A percentile compares a stretch with the other conserved stretches of the same genome.
Conservation (phyloP, 37 sponge, comb jelly and placozoan species). For the Beroe ovata region DNA sequence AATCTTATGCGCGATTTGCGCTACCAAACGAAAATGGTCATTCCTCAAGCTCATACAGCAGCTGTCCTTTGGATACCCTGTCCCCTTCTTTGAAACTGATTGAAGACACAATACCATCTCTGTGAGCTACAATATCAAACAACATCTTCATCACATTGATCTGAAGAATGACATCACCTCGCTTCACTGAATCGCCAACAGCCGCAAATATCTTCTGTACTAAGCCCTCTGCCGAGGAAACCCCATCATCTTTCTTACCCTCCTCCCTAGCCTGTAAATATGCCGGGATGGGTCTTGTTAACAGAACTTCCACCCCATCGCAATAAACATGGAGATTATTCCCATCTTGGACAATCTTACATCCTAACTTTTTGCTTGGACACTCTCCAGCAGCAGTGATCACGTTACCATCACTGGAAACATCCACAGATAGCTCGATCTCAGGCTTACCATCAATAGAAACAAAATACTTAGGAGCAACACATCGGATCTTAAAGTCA, state of each 20-base stretch:
- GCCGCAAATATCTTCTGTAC: slow-evolving; percentile 42
- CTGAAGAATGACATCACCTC: slow-evolving; percentile 41
- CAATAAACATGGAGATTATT: slow-evolving; percentile 31
- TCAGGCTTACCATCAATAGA: slow-evolving; percentile 22
- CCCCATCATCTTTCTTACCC: slow-evolving; percentile 5
- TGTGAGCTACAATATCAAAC: slow-evolving; percentile 55
- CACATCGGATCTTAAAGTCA: slow-evolving; percentile 28
- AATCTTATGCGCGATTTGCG: too few species aligned
- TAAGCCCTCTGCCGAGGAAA: slow-evolving; percentile 23
- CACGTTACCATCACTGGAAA: neutral
- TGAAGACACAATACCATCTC: slow-evolving; percentile 39
- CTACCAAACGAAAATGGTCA: too few species aligned
- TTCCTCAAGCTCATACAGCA: slow-evolving; percentile 40
- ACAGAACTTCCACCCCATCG: neutral
- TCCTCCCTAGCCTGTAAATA: slow-evolving; percentile 17
- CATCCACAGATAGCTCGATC: neutral
- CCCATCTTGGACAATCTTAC: slow-evolving; percentile 46
- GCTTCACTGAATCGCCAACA: slow-evolving; percentile 22
- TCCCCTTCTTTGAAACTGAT: slow-evolving; percentile 52
- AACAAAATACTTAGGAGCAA: slow-evolving; percentile 3
- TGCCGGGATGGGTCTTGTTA: neutral
- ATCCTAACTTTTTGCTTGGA: neutral
- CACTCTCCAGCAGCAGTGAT: neutral
- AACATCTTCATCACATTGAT: slow-evolving; percentile 66
- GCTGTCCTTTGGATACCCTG: slow-evolving; percentile 38